These are phyloP conservation scores for Crotalus tigris DNA, from an alignment of 2,113 vertebrate genomes.

Conservation along the genomic window DNA sequence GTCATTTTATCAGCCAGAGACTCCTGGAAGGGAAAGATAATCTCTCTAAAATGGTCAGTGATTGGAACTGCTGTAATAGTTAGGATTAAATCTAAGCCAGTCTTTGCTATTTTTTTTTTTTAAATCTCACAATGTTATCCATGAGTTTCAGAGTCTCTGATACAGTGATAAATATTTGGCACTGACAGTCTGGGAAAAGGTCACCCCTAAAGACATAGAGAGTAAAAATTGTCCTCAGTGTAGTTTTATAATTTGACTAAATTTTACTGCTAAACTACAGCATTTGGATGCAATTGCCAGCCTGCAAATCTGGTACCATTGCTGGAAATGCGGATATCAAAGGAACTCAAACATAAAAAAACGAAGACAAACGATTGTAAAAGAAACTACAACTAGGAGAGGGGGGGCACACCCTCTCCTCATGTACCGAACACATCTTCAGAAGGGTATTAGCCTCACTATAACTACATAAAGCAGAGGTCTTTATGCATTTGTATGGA, in stretches of 20 bases:
- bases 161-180: background rate
- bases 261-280: background rate
- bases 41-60: conserved; percentile 20
- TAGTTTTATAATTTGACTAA: conserved; percentile 2
- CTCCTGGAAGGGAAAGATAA: conserved; percentile 17
- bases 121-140: background rate
- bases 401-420: background rate
- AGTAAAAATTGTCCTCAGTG: background rate
- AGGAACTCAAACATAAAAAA: background rate
- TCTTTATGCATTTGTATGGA: background rate
- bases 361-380: background rate
- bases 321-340: background rate
- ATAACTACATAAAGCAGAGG: background rate
- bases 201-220: background rate
- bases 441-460: background rate
- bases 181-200: background rate
- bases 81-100: conserved; percentile 24
- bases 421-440: background rate
- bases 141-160: background rate
- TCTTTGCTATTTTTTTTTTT: conserved; percentile 3
- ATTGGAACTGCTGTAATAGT: conserved; percentile 20
- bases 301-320: accelerated
- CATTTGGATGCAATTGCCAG: background rate
- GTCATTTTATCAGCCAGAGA: conserved; percentile 26
- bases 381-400: background rate